Conservation (phyloP, 1,140 invertebrate species). For the Trachymyrmex septentrionalis region DNA sequence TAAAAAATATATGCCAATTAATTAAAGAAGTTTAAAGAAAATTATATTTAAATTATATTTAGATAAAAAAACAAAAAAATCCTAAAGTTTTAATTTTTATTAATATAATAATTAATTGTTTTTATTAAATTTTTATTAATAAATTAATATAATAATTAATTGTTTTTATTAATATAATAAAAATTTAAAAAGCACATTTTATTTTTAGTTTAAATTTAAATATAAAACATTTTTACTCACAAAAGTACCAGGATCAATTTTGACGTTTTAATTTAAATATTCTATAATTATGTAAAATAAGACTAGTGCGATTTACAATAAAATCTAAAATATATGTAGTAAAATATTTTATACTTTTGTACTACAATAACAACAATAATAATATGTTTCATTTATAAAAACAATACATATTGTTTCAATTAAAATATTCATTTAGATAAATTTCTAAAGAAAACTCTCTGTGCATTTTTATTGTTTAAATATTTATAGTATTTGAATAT, state of each 20-base stretch:
- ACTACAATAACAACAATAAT: neutral
- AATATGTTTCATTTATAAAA: neutral
- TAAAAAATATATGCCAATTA: neutral
- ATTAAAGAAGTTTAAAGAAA: neutral
- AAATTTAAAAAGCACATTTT: neutral
- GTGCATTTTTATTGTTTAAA: neutral
- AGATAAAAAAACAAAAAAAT: neutral
- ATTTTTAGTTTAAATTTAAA: neutral
- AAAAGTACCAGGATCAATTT: neutral
- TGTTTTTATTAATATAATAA: neutral
- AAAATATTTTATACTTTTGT: neutral
- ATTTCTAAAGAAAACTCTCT: neutral
- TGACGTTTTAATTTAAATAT: neutral
- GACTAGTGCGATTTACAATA: neutral
- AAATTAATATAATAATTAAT: neutral
- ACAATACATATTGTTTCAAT: neutral
- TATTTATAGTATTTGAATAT: neutral
- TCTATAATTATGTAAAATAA: neutral
- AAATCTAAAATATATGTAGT: neutral
- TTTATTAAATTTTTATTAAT: too few relatives aligned
- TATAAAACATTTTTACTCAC: neutral
- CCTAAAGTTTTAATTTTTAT: neutral
- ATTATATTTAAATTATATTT: neutral
- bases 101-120: conserved; percentile 1
- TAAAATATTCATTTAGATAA: neutral